These are phyloP conservation scores for Leiothrix lutea DNA, from an alignment of 2,113 vertebrate genomes.

Conservation along the genomic window DNA sequence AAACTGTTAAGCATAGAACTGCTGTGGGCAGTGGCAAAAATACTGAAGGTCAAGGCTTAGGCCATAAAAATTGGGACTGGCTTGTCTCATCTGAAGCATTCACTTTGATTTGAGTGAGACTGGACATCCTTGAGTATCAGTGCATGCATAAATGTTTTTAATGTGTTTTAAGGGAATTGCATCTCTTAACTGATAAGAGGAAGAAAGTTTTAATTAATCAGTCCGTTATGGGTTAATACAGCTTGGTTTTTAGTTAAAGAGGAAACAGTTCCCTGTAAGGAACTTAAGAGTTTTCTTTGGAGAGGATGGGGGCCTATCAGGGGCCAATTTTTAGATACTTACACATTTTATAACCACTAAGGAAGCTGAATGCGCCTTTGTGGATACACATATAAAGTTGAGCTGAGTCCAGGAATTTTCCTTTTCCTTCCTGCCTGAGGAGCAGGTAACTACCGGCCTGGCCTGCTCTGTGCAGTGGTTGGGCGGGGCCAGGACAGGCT, in stretches of 20 bases:
- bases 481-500: too few relatives aligned
- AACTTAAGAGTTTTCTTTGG: not conserved
- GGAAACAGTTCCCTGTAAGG: not conserved
- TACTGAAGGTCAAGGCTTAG: not conserved
- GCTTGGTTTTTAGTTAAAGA: not conserved
- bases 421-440: not conserved
- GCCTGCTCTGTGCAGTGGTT: not conserved
- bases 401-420: not conserved
- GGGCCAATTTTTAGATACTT: not conserved
- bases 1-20: not conserved
- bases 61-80: not conserved
- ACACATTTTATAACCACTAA: not conserved
- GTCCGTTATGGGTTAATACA: not conserved
- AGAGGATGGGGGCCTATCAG: not conserved
- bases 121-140: not conserved
- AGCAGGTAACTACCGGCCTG: not conserved
- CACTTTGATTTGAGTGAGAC: not conserved
- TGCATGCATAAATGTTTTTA: not conserved
- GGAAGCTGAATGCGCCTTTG: not conserved
- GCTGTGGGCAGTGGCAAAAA: not conserved
- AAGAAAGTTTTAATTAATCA: not conserved
- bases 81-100: not conserved
- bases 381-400: not conserved
- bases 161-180: not conserved
- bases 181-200: not conserved